Percentiles rank a stretch among this genome's conserved stretches.
These are phyloP conservation scores for Merluccius polli DNA, from an alignment of 2,797 vertebrate species.

Conservation along the genomic window DNA sequence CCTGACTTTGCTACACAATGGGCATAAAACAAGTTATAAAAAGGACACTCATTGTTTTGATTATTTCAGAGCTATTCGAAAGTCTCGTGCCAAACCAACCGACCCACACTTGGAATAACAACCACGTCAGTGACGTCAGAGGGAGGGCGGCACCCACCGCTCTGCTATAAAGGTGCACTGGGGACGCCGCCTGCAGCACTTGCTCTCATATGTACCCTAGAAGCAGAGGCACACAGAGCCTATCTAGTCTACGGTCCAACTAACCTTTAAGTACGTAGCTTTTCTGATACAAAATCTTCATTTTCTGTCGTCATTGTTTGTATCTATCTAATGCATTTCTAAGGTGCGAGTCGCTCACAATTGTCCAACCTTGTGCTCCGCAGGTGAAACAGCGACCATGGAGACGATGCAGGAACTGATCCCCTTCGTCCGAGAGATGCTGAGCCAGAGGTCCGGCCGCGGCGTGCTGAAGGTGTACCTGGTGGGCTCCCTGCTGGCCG, in stretches of 20 bases:
- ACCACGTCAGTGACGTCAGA: too few relatives aligned
- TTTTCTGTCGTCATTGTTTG: background rate
- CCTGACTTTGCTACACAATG: background rate
- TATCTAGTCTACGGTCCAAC: background rate
- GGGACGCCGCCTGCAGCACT: background rate
- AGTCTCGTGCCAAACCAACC: too few relatives aligned
- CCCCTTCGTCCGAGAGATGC: constrained; percentile 79
- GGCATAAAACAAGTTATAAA: background rate
- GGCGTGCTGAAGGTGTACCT: constrained; percentile 82
- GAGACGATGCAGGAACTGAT: constrained; percentile 78
- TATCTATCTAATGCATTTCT: background rate
- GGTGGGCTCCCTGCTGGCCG: constrained; percentile 78
- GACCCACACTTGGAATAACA: too few relatives aligned
- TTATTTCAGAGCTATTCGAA: too few relatives aligned
- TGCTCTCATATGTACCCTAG: background rate
- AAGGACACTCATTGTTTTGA: background rate
- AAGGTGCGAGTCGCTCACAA: background rate
- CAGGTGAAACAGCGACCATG: constrained; percentile 55
- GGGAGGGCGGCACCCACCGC: too few relatives aligned
- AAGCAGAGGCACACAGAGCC: background rate
- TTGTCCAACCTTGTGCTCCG: background rate
- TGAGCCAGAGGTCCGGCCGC: constrained; percentile 73
- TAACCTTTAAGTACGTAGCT: background rate
- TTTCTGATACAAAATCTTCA: background rate
- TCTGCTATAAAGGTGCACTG: background rate